Evolutionary conservation across 2,888 invertebrate genomes (phyloP), one percentile per base, ranked within the genome.

Genomic region (Ommatoiulus sabulosus): DNA sequence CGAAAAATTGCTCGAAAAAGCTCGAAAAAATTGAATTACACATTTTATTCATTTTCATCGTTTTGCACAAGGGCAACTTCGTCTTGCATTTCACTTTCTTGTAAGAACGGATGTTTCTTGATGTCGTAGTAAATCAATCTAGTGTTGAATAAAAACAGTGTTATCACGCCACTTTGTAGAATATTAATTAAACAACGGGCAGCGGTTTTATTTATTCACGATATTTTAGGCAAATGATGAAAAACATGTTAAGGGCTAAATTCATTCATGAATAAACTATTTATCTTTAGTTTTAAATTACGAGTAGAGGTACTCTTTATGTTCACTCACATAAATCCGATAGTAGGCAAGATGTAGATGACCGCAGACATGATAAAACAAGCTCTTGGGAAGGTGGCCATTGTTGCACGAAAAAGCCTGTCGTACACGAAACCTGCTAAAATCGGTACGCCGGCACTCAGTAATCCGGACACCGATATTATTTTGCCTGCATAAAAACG

Each of bases 361-460:
- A 24, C 63, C 0, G 87, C 87, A 7, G 87, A 87, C 17, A 87
- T 20, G 17, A 72, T n/a, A 43, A 43, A 87, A 63, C 87, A 87
- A 43, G 57, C n/a, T 15, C 63, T 63, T 5, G 57, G 52, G 15
- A 87, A 43, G 3, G 87, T 87, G 2, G 52, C 57, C 87, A 87
- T 63, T 2, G 87, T 87, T 35, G 87, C 63, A 43, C 57, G 46
- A 35, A 87, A 87, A 17, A 87, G 43, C 72, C 63, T 20, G 43
- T 48, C 87, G 43, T 87, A 87, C 12, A 87, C 4, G 15, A 87
- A 44, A 15, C 87, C 44, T 0, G 87, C 24, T 43, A 87, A 17
- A 7, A 87, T 20, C 72, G 87, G 87, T 35, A 85, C 44, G n/a
- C 44, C 85, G 4, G 85, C 44, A 44, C 44, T 85, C 44, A 85